phyloP scores from a whole-genome alignment of 2,797 vertebrate genomes.

The Cichlasoma orientale region DNA sequence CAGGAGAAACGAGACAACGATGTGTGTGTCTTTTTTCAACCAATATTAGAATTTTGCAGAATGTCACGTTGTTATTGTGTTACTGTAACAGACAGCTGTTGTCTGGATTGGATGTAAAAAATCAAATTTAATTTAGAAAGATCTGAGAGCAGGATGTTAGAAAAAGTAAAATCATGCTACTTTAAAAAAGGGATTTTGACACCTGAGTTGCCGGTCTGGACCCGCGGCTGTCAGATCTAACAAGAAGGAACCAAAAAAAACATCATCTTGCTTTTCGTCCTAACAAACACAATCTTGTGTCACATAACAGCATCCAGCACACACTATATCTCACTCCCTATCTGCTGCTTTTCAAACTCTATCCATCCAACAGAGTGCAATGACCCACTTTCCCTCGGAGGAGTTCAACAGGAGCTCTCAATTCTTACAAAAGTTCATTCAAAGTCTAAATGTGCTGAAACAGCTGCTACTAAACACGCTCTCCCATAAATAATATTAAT shows the following conservation, averaged over 20 bases:
- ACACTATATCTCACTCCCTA: background rate
- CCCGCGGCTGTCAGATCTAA: background rate
- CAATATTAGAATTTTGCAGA: background rate
- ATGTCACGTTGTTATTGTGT: background rate
- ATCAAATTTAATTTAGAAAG: background rate
- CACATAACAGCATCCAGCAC: conserved; percentile 13
- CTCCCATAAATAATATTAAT: background rate
- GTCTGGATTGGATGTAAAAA: background rate
- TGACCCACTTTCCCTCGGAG: conserved; percentile 45
- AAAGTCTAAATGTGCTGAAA: conserved; percentile 12
- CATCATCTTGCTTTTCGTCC: background rate
- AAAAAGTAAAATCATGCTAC: background rate
- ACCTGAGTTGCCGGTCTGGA: background rate
- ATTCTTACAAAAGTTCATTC: conserved; percentile 3
- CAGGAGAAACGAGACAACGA: background rate
- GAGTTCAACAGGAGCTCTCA: conserved; percentile 9
- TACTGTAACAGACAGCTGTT: background rate
- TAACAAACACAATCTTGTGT: conserved; percentile 5
- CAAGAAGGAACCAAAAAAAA: conserved; percentile 3
- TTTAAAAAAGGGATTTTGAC: background rate
- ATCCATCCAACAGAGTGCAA: conserved; percentile 15
- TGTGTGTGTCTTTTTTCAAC: background rate
- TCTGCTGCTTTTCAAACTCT: background rate
- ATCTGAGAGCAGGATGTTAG: background rate
- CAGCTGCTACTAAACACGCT: background rate